Percentiles rank a stretch among this genome's conserved stretches.
Evolutionary conservation across 2,888 invertebrate genomes (phyloP).

Genomic region (Lithodes maja): DNA sequence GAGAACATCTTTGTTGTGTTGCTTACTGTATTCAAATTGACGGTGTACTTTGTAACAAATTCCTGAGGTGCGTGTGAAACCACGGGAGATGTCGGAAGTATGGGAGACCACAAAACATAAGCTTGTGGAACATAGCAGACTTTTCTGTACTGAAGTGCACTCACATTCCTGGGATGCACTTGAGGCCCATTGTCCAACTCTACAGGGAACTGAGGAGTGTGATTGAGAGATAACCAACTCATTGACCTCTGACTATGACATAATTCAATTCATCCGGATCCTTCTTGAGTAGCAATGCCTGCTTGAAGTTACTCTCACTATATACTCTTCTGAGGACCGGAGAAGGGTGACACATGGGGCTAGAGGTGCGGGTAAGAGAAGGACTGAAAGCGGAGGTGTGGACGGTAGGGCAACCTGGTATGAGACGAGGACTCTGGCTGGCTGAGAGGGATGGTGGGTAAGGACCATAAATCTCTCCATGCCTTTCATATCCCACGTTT

Average conservation of each 20-base stretch:
- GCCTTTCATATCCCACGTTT: slow-evolving; percentile 20
- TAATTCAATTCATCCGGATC: neutral
- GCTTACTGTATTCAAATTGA: neutral
- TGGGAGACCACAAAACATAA: slow-evolving; percentile 44
- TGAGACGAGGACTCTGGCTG: no score
- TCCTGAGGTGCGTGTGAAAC: neutral
- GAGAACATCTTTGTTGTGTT: neutral
- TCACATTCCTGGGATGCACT: neutral
- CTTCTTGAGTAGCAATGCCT: slow-evolving; percentile 9
- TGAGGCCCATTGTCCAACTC: neutral
- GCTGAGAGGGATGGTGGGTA: neutral
- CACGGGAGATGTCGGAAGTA: neutral
- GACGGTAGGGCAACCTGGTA: no score
- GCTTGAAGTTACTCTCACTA: slow-evolving; percentile 35
- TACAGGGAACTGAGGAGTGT: slow-evolving; percentile 6
- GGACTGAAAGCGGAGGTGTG: neutral
- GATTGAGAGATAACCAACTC: slow-evolving; percentile 7
- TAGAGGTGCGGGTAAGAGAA: neutral
- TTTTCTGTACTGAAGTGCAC: slow-evolving; percentile 1
- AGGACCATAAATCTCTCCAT: neutral
- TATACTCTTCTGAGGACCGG: slow-evolving; percentile 24
- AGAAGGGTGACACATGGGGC: neutral
- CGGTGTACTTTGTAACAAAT: neutral
- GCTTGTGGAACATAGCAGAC: slow-evolving; percentile 37
- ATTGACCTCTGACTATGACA: neutral